Base-by-base conservation (phyloP, 2,888 invertebrate species). In the Tipula vernalis region DNA sequence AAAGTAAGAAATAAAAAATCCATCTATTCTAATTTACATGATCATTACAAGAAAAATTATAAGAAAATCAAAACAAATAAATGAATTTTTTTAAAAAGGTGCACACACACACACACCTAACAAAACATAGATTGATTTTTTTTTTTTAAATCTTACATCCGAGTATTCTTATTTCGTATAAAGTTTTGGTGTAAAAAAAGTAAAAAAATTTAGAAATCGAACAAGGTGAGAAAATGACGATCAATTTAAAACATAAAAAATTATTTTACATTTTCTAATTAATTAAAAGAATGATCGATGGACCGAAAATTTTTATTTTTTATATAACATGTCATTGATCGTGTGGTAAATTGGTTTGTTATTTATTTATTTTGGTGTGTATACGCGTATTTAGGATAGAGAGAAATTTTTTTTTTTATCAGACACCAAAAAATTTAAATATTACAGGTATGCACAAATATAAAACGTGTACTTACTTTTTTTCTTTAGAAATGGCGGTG, bases 401-500 rank as follows among this genome's bases (percentile, higher is more conserved):
- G 71, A 71, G 57, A 57, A 57, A 71, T 71, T 71, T 71, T 71
- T 18, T n/a, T 71, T 71, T 71, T 28, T 18, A 28, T 71, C 71
- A 8, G 28, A 71, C 71, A 71, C 71, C 71, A 71, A 71, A 28
- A 28, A 10, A 28, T 18, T 71, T 10, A 28, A 71, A 51, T 5
- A 51, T 15, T 15, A 15, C 51, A 15, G 15, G 39, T 39, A 39
- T 39, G 39, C 6, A 39, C 39, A 5, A 6, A 3, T 51, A 28
- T 71, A 18, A 83, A 36, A 83, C 4, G 39, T 83, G 36, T 89
- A 94, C 95, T 95, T 93, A 96, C 96, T 95, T 94, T 96, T 96
- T 93, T 95, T 95, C 93, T 96, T 96, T 89, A 95, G 94, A 89
- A 93, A 95, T 89, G 94, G 94, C 90, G 94, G 94, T 88, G 94